phyloP scores from a whole-genome alignment of 2,888 invertebrate genomes.

The Diarsia dahlii region DNA sequence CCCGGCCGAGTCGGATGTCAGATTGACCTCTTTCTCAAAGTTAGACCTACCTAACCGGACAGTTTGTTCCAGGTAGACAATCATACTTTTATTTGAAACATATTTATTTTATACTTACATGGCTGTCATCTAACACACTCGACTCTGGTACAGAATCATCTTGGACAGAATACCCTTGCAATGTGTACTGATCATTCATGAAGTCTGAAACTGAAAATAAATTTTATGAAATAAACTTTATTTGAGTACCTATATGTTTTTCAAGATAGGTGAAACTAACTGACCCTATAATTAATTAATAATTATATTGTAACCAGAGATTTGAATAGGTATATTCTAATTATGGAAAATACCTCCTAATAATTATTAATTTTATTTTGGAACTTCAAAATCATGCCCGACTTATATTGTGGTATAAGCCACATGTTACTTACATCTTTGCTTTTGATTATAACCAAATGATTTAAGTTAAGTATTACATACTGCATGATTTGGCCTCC shows the following conservation, averaged over 20 bases:
- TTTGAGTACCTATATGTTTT: not conserved
- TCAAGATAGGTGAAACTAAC: not conserved
- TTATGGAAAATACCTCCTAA: no score
- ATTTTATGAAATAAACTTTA: not conserved
- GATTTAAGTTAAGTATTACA: no score
- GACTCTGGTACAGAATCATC: conserved; percentile 76
- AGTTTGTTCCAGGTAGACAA: no score
- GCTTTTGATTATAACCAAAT: not conserved
- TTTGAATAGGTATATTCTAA: not conserved
- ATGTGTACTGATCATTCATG: conserved; percentile 83
- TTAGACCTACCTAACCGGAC: no score
- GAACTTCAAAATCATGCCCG: not conserved
- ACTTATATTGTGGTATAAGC: not conserved
- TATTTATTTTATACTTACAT: conserved; percentile 71
- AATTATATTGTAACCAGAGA: not conserved
- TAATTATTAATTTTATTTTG: not conserved
- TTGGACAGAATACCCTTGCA: conserved; percentile 81
- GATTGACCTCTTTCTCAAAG: no score
- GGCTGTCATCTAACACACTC: conserved; percentile 75
- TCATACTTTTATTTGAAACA: no score
- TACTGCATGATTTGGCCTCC: no score
- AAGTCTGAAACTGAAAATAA: conserved; percentile 79
- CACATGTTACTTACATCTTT: not conserved
- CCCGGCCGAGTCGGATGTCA: no score
- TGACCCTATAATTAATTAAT: not conserved